Evolutionary conservation across 1,140 invertebrate genomes (phyloP).

Genomic region (Eriocheir sinensis): DNA sequence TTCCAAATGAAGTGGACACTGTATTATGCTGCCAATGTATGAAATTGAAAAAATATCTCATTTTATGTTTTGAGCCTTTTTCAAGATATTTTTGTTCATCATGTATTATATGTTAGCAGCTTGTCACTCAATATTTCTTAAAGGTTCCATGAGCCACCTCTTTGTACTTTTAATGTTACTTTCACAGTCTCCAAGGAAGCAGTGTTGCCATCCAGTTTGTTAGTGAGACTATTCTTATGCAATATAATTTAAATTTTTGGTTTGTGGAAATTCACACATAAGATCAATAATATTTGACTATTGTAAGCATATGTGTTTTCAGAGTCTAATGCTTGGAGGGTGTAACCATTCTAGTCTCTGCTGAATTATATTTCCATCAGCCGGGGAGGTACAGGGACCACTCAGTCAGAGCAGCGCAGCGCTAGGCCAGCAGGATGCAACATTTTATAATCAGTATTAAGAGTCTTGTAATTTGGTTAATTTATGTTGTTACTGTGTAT

Average conservation of each 20-base stretch:
- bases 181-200: not conserved
- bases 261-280: not conserved
- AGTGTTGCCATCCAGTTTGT: not conserved
- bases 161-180: not conserved
- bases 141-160: not conserved
- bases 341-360: constrained; percentile 15
- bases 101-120: not conserved
- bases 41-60: not conserved
- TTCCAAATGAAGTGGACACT: constrained; percentile 70
- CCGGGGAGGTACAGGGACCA: not conserved
- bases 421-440: not conserved
- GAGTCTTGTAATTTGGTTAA: not conserved
- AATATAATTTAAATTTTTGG: constrained; percentile 16
- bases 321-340: not conserved
- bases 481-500: constrained; percentile 17
- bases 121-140: not conserved
- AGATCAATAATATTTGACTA: not conserved
- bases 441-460: not conserved
- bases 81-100: constrained; percentile 16
- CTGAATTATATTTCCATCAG: not conserved
- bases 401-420: not conserved
- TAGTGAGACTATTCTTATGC: constrained; percentile 1
- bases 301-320: not conserved
- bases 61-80: not conserved
- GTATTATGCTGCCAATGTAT: constrained; percentile 70